Evolutionary conservation across 2,113 vertebrate genomes (phyloP), one percentile per base, ranked within the genome.

Genomic region (Meles meles): DNA sequence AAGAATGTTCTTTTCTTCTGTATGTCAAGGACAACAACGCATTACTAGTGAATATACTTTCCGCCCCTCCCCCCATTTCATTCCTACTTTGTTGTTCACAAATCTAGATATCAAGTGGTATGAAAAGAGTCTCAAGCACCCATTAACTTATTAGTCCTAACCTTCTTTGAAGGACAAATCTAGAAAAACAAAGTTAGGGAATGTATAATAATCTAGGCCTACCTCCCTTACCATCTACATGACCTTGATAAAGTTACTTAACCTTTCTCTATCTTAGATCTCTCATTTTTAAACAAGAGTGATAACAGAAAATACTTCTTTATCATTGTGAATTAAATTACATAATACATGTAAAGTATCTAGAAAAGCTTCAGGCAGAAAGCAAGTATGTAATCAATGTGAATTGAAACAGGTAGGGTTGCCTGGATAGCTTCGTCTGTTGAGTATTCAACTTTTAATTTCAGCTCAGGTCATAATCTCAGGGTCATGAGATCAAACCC

Each of bases 351-450:
- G 29, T 69, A 65, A 95, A 95, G 7, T 71, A 27, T 11, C 44
- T 71, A 95, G 59, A 91, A 96, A 92, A 72, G 18, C 61, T 89
- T 86, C 81, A 82, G 52, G 20, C 44, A 90, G 29, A 82, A 90
- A 85, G 61, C 29, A 84, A 88, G 72, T 79, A 69, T 23, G 72
- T 44, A 80, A 74, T 65, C 44, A 82, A 55, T 18, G 80, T 87
- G 27, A 89, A 72, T 74, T n/a, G 76, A 65, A 93, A 81, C 7
- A 77, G 5, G 74, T 77, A 77, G 27, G 14, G 31, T 34, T 67
- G 31, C 65, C 31, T 67, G 65, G 65, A 67, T 18, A 17, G 31
- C 65, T 67, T n/a, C 34, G 3, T 63, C 27, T 6, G 61, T n/a
- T 67, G 65, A 67, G 65, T 18, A 67, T 67, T 31, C 11, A 13